Evolutionary conservation across 2,888 invertebrate species (phyloP).

Genomic region (Byasa hedistus): DNA sequence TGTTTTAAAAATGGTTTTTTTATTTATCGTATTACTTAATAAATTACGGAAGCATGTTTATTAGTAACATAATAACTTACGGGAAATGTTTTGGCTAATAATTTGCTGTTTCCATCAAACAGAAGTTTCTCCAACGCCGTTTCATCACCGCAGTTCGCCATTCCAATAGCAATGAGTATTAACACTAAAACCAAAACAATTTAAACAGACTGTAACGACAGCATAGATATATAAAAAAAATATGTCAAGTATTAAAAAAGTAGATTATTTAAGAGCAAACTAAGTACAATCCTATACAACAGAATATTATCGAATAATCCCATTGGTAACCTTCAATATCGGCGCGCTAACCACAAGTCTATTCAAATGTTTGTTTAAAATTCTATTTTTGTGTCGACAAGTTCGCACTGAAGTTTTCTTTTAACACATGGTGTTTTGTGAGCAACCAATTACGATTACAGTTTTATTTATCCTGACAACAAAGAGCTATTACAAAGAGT

Average conservation of each 20-base stretch:
- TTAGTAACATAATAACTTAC: constrained; percentile 45
- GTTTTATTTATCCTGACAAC: neutral
- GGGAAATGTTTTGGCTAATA: constrained; percentile 55
- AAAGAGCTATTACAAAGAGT: neutral
- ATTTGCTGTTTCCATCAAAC: constrained; percentile 47
- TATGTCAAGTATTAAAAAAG: too few relatives aligned
- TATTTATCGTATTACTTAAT: too few relatives aligned
- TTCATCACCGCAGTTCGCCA: neutral
- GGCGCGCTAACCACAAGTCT: neutral
- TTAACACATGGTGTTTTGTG: neutral
- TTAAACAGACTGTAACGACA: neutral
- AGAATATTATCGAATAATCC: neutral
- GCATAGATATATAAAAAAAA: too few relatives aligned
- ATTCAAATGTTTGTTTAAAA: neutral
- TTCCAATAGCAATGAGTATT: neutral
- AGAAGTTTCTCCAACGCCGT: constrained; percentile 30
- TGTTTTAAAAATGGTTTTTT: too few relatives aligned
- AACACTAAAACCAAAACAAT: neutral
- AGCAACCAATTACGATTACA: neutral
- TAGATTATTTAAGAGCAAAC: too few relatives aligned
- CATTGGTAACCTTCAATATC: neutral
- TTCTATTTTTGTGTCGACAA: neutral
- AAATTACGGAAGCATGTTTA: too few relatives aligned
- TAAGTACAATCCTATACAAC: too few relatives aligned
- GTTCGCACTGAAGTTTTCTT: neutral